Base-by-base conservation (phyloP, 2,797 vertebrate species). In the Pangasius sanitwongsei region DNA sequence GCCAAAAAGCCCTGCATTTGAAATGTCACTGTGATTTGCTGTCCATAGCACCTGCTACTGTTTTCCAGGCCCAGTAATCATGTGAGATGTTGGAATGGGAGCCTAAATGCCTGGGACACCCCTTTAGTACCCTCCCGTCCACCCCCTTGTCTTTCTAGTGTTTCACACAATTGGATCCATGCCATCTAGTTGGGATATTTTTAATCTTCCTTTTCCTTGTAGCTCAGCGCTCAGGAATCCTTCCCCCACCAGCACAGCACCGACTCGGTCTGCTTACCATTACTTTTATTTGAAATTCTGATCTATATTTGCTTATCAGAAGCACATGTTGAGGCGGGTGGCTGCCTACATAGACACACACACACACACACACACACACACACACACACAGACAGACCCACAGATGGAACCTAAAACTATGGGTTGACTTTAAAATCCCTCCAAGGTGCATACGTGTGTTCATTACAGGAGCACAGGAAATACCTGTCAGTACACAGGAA, bases 221-320 rank as follows among this genome's bases (percentile, higher is more conserved):
- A 95, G 96, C 95, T 95, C 96, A 97, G 95, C 92, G 92, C 94
- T 90, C 92, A 96, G 96, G 96, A 97, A 98, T 97, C 96, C 95
- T 94, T 95, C 96, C 97, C 97, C 57, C 80, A 37, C 80, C 59
- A 63, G 57, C 57, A 63, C 25, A 70, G 63, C 75, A 70, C 57
- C 28, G 48, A 72, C 37, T 85, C 8, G 53, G 90, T 96, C 97
- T 98, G 97, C 96, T 98, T 97, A 94, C 95, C 96, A 97, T 98
- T 98, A 98, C 97, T 97, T 98, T 97, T 98, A 97, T 96, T 97
- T 95, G 94, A 98, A 98, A 98, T 98, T 97, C 96, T 97, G 97
- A 97, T 98, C 96, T 97, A 97, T 97, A 97, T 96, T 96, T 96
- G 94, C 96, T 99, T 97, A 98, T 98, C 96, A 95, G 96, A 98